Conservation (phyloP, 53 echinoderm and acorn worm species). For the Arbacia lixula region DNA sequence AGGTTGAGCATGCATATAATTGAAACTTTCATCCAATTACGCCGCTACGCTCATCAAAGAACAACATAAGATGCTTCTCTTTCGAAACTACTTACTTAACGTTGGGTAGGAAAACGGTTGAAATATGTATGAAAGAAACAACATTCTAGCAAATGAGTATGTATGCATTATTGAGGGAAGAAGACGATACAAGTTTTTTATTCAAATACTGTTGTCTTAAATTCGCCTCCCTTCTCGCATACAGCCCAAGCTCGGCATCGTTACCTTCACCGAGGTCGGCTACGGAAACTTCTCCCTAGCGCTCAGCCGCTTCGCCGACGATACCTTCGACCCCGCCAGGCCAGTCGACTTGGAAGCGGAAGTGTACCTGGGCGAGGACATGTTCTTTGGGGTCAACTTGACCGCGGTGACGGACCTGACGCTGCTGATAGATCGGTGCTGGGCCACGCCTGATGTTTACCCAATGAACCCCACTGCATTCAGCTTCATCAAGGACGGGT, state of each 20-base stretch:
- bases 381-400: conserved; percentile 73
- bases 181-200: too few species aligned
- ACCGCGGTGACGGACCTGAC: conserved; percentile 59
- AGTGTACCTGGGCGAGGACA: conserved; percentile 63
- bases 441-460: conserved; percentile 73
- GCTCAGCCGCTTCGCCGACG: conserved; percentile 69
- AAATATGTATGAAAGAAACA: too few species aligned
- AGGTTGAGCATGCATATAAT: too few species aligned
- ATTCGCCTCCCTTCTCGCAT: too few species aligned
- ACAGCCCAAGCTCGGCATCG: conserved; percentile 77
- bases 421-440: conserved; percentile 73
- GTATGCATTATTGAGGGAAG: too few species aligned
- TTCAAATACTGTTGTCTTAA: too few species aligned
- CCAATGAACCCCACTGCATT: conserved; percentile 5
- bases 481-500: conserved; percentile 29
- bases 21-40: too few species aligned
- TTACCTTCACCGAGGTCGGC: conserved; percentile 66
- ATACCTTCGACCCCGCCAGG: conserved; percentile 9
- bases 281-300: conserved; percentile 84
- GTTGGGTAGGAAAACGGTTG: too few species aligned
- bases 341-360: conserved; percentile 66
- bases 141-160: too few species aligned
- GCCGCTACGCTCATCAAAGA: too few species aligned
- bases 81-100: too few species aligned
- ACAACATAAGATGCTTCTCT: too few species aligned